Evolutionary conservation across 1,140 invertebrate species (phyloP).

Genomic region (Hirudo medicinalis): DNA sequence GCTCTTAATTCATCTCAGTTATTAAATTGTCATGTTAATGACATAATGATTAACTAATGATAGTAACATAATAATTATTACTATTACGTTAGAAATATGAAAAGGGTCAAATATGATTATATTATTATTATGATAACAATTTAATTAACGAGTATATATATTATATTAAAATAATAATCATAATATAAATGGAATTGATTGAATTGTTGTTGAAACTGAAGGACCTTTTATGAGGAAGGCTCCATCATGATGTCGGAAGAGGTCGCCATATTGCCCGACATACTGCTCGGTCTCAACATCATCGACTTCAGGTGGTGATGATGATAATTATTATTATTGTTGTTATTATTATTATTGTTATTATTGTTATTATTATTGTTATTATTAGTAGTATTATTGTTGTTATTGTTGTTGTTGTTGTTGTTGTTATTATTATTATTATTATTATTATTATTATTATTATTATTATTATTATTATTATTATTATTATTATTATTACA

Average conservation of each 20-base stretch:
- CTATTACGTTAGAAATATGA: not conserved
- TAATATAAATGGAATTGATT: too few species aligned
- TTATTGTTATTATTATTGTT: conserved; percentile 10
- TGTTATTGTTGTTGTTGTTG: not conserved
- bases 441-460: too few species aligned
- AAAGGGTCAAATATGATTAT: too few species aligned
- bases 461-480: too few species aligned
- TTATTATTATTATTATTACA: too few species aligned
- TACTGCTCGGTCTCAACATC: conserved; percentile 6
- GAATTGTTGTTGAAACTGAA: not conserved
- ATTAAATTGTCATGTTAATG: not conserved
- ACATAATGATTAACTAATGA: not conserved
- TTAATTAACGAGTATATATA: not conserved
- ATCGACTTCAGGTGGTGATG: conserved; percentile 12
- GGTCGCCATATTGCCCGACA: not conserved
- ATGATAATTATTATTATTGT: not conserved
- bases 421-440: too few species aligned
- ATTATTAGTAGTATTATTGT: not conserved
- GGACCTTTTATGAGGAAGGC: conserved; percentile 12
- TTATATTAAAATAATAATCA: too few species aligned
- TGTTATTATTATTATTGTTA: not conserved
- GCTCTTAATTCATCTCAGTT: not conserved
- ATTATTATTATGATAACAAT: not conserved
- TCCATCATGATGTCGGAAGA: conserved; percentile 13
- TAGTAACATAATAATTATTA: not conserved